Percentiles rank a stretch among this genome's conserved stretches.
These are phyloP conservation scores for Tetragnatha versicolor DNA, from an alignment of 1,140 invertebrate species.

Conservation along the genomic window DNA sequence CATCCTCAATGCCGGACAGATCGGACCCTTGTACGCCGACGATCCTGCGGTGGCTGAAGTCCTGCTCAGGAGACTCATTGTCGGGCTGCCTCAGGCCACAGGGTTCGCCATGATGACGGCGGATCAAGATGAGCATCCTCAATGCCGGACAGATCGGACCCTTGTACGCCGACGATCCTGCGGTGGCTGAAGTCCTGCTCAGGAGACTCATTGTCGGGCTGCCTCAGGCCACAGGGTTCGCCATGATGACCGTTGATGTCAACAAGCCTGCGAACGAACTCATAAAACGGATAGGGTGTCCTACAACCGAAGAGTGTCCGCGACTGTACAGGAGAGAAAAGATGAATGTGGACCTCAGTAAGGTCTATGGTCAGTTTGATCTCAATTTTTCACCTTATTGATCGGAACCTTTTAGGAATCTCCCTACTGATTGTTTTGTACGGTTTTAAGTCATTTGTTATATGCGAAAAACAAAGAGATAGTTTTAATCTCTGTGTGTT, in stretches of 20 bases:
- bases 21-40: slow-evolving; percentile 59
- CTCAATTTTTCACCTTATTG: slow-evolving; percentile 59
- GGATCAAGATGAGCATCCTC: slow-evolving; percentile 54
- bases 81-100: slow-evolving; percentile 9
- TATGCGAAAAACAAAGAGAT: no score
- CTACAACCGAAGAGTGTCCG: slow-evolving; percentile 36
- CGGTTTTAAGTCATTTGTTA: no score
- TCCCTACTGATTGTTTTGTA: no score
- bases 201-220: slow-evolving; percentile 47
- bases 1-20: slow-evolving; percentile 34
- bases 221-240: slow-evolving; percentile 46
- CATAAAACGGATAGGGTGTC: slow-evolving; percentile 54
- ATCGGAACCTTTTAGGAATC: no score
- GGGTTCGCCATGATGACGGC: slow-evolving; percentile 55
- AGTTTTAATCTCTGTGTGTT: no score
- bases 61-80: slow-evolving; percentile 46
- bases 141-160: slow-evolving; percentile 57
- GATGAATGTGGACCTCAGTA: slow-evolving; percentile 44
- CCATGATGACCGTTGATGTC: slow-evolving; percentile 55
- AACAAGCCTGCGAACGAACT: slow-evolving; percentile 52
- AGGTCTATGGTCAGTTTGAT: slow-evolving; percentile 56
- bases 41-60: slow-evolving; percentile 56
- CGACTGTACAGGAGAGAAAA: slow-evolving; percentile 54
- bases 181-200: slow-evolving; percentile 57
- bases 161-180: slow-evolving; percentile 57